A percentile compares a stretch with the other conserved stretches of the same genome.
Evolutionary conservation across 2,113 vertebrate species (phyloP).

Genomic region (Baryphthengus martii): DNA sequence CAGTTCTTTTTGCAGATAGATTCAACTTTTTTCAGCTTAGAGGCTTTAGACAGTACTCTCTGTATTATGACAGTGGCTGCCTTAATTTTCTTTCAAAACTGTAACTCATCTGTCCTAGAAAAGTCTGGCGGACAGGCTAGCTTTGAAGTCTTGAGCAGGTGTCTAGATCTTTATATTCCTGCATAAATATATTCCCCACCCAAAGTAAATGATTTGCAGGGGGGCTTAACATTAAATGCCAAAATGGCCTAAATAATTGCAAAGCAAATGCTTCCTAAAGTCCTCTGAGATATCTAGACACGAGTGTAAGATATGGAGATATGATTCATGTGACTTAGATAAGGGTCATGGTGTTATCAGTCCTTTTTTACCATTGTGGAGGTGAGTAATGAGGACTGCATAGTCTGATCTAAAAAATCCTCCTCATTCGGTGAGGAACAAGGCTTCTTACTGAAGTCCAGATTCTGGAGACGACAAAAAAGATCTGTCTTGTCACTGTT

Average conservation of each 20-base stretch:
- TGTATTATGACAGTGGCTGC: neutral
- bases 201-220: neutral
- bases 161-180: neutral
- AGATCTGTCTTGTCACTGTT: neutral
- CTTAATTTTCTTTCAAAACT: neutral
- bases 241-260: neutral
- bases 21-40: neutral
- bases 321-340: neutral
- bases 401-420: neutral
- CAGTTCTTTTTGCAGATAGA: neutral
- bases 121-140: neutral
- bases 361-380: neutral
- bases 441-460: neutral
- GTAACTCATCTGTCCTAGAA: neutral
- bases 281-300: neutral
- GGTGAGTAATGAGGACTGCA: neutral
- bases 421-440: neutral
- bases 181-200: neutral
- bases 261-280: neutral
- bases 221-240: neutral
- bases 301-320: neutral
- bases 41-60: neutral
- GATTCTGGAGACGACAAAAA: neutral
- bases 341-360: neutral
- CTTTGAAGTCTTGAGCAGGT: neutral